phyloP scores from a whole-genome alignment of 2,113 vertebrate genomes.

The Notechis scutatus region DNA sequence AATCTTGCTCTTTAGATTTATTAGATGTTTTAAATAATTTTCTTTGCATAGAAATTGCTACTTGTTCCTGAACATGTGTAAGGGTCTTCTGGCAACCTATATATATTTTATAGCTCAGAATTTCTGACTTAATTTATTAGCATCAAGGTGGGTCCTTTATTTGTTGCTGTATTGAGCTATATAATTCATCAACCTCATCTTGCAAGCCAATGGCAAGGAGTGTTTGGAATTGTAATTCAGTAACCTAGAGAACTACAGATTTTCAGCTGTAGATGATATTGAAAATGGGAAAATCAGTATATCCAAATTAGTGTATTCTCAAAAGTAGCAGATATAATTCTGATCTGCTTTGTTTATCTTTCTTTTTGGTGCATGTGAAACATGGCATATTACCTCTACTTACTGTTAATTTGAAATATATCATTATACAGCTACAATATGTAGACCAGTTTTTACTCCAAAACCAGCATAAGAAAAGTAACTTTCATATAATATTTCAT shows the following conservation, averaged over 20 bases:
- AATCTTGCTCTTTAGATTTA: not conserved
- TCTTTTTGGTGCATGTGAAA: not conserved
- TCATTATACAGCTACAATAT: not conserved
- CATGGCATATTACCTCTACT: not conserved
- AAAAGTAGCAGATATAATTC: not conserved
- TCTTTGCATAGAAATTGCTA: not conserved
- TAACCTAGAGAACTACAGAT: not conserved
- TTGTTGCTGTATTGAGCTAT: not conserved
- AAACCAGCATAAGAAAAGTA: not conserved
- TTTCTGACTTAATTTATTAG: not conserved
- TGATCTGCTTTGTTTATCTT: not conserved
- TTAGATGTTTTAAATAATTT: constrained; percentile 6
- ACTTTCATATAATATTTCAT: not conserved
- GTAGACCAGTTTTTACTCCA: not conserved
- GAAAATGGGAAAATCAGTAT: not conserved
- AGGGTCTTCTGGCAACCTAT: not conserved
- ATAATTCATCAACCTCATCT: not conserved
- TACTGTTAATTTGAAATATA: not conserved
- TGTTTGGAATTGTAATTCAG: not conserved
- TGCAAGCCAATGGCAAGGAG: not conserved
- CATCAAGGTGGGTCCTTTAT: not conserved
- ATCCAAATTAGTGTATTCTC: not conserved
- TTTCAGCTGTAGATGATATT: not conserved
- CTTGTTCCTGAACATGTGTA: not conserved
- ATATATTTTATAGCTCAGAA: not conserved